Evolutionary conservation across 2,888 invertebrate genomes (phyloP).

Genomic region (Eumerus sabulonum): DNA sequence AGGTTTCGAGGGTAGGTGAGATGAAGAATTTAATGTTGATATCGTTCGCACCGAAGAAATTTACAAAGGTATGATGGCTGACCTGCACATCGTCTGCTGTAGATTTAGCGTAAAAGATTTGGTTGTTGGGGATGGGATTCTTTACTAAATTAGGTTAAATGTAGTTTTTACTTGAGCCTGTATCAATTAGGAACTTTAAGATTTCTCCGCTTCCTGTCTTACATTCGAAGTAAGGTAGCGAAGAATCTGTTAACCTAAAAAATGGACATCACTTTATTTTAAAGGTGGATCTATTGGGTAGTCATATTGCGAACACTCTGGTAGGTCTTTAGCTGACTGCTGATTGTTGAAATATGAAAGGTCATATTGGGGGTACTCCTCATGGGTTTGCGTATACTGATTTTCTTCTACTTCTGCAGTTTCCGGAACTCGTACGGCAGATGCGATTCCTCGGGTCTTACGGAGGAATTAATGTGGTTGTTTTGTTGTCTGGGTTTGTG

Average conservation of each 20-base stretch:
- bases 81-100: constrained; percentile 39
- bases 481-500: background rate
- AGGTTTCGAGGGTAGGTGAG: constrained; percentile 30
- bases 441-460: background rate
- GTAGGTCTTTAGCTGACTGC: background rate
- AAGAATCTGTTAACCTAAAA: constrained; percentile 31
- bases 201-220: constrained; percentile 11
- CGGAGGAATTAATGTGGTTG: no score
- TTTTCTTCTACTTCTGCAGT: constrained; percentile 6
- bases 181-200: constrained; percentile 30
- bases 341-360: no score
- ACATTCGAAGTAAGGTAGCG: constrained; percentile 23
- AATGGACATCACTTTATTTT: constrained; percentile 4
- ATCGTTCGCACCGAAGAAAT: constrained; percentile 18
- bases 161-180: constrained; percentile 21
- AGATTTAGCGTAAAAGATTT: constrained; percentile 45
- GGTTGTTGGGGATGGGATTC: constrained; percentile 37
- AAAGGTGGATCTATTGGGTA: background rate
- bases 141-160: constrained; percentile 23
- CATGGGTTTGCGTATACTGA: background rate
- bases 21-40: constrained; percentile 43
- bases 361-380: background rate
- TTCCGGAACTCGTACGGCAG: background rate
- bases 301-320: background rate
- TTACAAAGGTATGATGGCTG: constrained; percentile 35